Conservation (phyloP, 2,113 vertebrate species). For the Panurus biarmicus region DNA sequence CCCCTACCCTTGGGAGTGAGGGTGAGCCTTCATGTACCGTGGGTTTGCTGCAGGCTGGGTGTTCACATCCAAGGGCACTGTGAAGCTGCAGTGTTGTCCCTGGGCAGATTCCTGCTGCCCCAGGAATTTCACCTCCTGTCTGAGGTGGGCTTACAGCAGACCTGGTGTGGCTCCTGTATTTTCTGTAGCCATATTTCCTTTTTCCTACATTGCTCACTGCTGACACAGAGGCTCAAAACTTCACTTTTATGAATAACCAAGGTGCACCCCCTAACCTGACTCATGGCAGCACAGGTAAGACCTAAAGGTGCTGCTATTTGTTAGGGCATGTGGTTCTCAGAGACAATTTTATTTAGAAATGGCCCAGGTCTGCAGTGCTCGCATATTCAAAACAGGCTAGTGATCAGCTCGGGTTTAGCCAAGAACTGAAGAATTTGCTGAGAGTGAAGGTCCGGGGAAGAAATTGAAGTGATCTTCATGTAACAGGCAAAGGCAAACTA, state of each 20-base stretch:
- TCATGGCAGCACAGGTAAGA: neutral
- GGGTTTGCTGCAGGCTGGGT: neutral
- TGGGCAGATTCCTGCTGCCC: neutral
- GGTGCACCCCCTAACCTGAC: neutral
- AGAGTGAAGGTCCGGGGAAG: neutral
- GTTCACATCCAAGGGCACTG: accelerated
- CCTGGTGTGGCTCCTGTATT: accelerated
- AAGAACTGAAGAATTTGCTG: neutral
- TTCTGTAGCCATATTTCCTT: neutral
- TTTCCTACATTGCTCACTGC: neutral
- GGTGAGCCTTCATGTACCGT: neutral
- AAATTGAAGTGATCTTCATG: neutral
- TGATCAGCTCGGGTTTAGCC: neutral
- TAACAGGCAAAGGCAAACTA: neutral
- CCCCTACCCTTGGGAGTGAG: neutral
- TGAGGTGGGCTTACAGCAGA: accelerated
- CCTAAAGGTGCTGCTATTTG: neutral
- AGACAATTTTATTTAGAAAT: neutral
- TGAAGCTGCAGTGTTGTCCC: neutral
- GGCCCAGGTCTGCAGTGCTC: neutral
- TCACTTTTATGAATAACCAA: neutral
- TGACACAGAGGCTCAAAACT: neutral
- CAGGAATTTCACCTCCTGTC: neutral
- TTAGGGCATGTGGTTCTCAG: neutral
- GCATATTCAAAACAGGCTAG: neutral